Conservation (phyloP, 2,797 vertebrate genomes). For the Acanthurus tractus region DNA sequence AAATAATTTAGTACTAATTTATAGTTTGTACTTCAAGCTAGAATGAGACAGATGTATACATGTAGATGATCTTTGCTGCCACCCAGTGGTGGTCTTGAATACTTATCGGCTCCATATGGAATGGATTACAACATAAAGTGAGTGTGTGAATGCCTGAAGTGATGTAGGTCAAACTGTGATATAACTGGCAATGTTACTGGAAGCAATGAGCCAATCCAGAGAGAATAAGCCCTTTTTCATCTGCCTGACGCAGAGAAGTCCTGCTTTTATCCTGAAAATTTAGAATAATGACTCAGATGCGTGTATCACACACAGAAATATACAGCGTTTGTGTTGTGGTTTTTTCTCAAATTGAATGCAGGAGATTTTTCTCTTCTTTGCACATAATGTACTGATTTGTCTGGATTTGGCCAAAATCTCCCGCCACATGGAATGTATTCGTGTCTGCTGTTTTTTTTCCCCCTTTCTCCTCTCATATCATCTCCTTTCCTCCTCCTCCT, state of each 20-base stretch:
- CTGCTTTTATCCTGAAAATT: too few species aligned
- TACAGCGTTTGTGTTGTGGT: background rate
- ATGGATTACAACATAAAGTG: constrained; percentile 18
- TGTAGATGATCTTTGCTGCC: constrained; percentile 48
- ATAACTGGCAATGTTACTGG: background rate
- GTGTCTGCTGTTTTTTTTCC: background rate
- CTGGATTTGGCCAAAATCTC: constrained; percentile 24
- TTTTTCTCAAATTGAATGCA: constrained; percentile 6
- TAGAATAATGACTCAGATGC: background rate
- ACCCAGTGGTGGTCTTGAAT: constrained; percentile 37
- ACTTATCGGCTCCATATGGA: constrained; percentile 30
- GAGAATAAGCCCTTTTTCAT: constrained; percentile 17
- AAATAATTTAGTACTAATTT: too few species aligned
- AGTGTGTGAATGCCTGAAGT: constrained; percentile 3
- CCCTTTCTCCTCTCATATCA: background rate
- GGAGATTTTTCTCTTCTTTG: background rate
- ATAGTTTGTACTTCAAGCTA: too few species aligned
- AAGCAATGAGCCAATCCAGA: constrained; percentile 18
- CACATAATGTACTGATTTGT: constrained; percentile 54
- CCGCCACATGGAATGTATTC: constrained; percentile 34
- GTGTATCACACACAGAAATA: background rate
- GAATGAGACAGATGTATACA: background rate
- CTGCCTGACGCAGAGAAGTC: too few species aligned
- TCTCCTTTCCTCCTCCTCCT: background rate
- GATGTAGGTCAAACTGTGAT: constrained; percentile 30